These are phyloP conservation scores for Erythrolamprus reginae DNA, from an alignment of 2,113 vertebrate genomes.

Conservation along the genomic window DNA sequence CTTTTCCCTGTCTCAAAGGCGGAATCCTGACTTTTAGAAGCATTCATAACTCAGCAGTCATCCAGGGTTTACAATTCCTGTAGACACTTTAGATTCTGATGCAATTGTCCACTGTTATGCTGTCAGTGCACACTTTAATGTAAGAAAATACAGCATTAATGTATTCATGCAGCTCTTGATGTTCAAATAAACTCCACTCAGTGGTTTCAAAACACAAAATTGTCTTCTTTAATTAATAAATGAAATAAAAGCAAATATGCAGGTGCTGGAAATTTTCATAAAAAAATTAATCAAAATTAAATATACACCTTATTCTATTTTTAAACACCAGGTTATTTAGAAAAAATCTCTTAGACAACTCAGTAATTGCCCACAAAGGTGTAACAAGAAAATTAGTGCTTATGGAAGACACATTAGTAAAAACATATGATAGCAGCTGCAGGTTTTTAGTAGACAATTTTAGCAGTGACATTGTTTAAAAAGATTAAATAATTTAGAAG, in stretches of 20 bases:
- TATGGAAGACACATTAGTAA: conserved; percentile 32
- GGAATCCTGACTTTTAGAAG: too few relatives aligned
- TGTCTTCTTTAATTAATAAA: background rate
- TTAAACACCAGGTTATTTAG: background rate
- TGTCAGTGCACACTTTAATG: too few relatives aligned
- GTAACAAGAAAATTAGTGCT: conserved; percentile 9
- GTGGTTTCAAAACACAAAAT: background rate
- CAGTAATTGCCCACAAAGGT: background rate
- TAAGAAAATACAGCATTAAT: too few relatives aligned
- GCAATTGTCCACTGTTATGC: too few relatives aligned
- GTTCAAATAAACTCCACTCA: too few relatives aligned
- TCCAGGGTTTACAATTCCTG: too few relatives aligned
- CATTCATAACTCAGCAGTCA: too few relatives aligned
- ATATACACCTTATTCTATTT: background rate
- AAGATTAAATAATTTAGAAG: conserved; percentile 64
- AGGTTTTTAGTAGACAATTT: conserved; percentile 47
- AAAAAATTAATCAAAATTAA: conserved; percentile 7
- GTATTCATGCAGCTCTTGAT: too few relatives aligned
- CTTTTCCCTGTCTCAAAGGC: too few relatives aligned
- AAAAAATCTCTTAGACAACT: background rate
- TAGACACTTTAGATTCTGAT: too few relatives aligned
- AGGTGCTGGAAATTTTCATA: background rate
- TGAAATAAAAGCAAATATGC: conserved; percentile 2
- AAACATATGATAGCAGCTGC: conserved; percentile 17
- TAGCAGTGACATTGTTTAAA: conserved; percentile 50